Evolutionary conservation across 1,140 invertebrate genomes (phyloP), one percentile per base, ranked within the genome.

Genomic region (Eupeodes corollae): DNA sequence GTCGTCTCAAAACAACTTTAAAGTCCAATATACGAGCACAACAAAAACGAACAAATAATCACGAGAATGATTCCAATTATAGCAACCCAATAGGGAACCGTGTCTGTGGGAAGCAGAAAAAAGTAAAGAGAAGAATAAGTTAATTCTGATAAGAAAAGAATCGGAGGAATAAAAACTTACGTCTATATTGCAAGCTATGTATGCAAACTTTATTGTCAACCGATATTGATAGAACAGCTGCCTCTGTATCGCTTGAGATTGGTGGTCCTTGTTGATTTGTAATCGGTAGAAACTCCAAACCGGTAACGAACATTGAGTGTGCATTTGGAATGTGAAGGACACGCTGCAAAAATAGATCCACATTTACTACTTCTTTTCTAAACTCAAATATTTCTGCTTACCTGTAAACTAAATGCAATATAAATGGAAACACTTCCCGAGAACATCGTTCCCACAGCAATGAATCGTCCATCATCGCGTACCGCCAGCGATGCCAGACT

Each of bases 231-330:
- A 96, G 75, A 51, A 95, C 83, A 11, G 89, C 89, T 45, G 90
- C 84, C 63, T 88, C 84, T 26, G 84, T 79, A 56, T 80, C 78
- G 58, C 80, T 81, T 13, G 78, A 78, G 40, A 86, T 78, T 13
- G 79, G 71, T 41, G 76, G 75, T 15, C 76, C 77, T 51, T 78
- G 75, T 47, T 66, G 61, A 34, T 75, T 68, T 47, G 76, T 76
- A 15, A 80, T 82, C 16, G 86, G 84, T 47, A 94, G 70, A 73
- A 96, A 95, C 69, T 91, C 83, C 44, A 96, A 70, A 13, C 91
- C 91, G 32, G 92, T 96, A 32, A 96, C 85, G 73, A 96, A 96
- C 80, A 92, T 93, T 52, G 82, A 85, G 73, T 97, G 93, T 51
- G 86, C 88, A 57, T 79, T 78, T 53, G 80, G 73, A 57, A 93